Evolutionary conservation across 64 coral and sea anemone species (phyloP), one percentile per base, ranked within the genome.

Genomic region (Anthopleura sola): DNA sequence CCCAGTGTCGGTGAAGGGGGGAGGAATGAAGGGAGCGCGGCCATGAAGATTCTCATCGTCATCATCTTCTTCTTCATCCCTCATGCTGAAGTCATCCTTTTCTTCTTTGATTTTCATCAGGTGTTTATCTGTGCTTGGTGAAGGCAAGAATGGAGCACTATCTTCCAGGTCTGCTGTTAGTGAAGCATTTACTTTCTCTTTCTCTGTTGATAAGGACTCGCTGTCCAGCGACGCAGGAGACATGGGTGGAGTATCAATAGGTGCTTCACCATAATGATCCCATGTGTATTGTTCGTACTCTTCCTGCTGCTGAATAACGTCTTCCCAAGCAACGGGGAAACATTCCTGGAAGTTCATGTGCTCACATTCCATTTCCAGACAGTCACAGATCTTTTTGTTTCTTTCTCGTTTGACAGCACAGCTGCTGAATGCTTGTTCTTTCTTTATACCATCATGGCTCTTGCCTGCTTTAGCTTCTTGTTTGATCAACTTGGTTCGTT

Each of bases 341-440:
- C 83, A 89, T 1, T 96, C 94, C 87, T 96, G 94, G 49, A 96
- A 96, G 78, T 96, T 96, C 78, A 96, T 96, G 68, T 92, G 94
- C 34, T 92, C 94, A 26, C 94, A 96, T 28, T 96, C 87, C 19
- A 96, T 87, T n/a, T 92, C 94, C 28, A 86, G 75, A 39, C 94
- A 95, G 37, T 87, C 38, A 33, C 90, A 95, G 12, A 83, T n/a
- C 82, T 92, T 91, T 83, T 92, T 95, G 24, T 75, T 66, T 44
- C 60, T 40, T 21, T 68, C 55, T 46, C 75, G 40, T 48, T 85
- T 75, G 68, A 23, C 26, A 39, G 49, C 75, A 21, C 36, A 86
- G 47, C 18, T 69, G 36, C 77, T 14, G 60, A 68, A 60, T 83
- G 80, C 13, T 83, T 81, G 53, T 34, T 71, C 66, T 71, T 71